phyloP scores from a whole-genome alignment of 2,888 invertebrate genomes.

The Hypomecis punctinalis region DNA sequence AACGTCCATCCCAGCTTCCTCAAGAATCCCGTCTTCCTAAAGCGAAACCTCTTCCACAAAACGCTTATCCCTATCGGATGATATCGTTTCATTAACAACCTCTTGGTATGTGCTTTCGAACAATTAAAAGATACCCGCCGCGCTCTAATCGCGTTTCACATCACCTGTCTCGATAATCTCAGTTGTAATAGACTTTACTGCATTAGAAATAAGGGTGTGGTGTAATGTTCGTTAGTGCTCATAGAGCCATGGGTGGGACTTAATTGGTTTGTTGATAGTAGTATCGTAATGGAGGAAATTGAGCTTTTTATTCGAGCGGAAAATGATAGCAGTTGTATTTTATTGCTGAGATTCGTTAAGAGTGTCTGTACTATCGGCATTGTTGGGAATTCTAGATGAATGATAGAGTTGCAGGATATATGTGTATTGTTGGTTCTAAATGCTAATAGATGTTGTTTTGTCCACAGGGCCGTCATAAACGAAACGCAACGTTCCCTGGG shows the following conservation, averaged over 20 bases:
- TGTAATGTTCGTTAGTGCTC: constrained; percentile 16
- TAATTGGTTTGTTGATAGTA: constrained; percentile 37
- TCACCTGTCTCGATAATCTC: constrained; percentile 39
- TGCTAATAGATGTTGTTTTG: constrained; percentile 42
- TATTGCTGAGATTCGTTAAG: constrained; percentile 18
- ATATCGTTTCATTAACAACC: constrained; percentile 41
- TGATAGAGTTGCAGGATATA: neutral
- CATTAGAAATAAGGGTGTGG: constrained; percentile 31
- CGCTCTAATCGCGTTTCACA: constrained; percentile 63
- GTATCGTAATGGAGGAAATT: constrained; percentile 30
- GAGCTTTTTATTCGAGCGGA: constrained; percentile 31
- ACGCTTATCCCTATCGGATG: constrained; percentile 30
- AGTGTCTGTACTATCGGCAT: neutral
- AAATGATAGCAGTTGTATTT: constrained; percentile 22
- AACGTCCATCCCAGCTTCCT: constrained; percentile 5
- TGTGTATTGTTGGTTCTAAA: neutral
- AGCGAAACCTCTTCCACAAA: constrained; percentile 33
- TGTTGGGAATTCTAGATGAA: neutral
- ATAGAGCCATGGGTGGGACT: constrained; percentile 21
- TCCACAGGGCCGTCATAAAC: constrained; percentile 89
- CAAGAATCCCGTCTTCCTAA: constrained; percentile 28
- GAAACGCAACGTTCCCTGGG: constrained; percentile 92
- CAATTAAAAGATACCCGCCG: constrained; percentile 68
- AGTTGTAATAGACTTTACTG: constrained; percentile 38
- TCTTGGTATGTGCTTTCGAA: constrained; percentile 71